These are phyloP conservation scores for Perithous albicinctus DNA, from an alignment of 2,888 invertebrate species.

Conservation along the genomic window DNA sequence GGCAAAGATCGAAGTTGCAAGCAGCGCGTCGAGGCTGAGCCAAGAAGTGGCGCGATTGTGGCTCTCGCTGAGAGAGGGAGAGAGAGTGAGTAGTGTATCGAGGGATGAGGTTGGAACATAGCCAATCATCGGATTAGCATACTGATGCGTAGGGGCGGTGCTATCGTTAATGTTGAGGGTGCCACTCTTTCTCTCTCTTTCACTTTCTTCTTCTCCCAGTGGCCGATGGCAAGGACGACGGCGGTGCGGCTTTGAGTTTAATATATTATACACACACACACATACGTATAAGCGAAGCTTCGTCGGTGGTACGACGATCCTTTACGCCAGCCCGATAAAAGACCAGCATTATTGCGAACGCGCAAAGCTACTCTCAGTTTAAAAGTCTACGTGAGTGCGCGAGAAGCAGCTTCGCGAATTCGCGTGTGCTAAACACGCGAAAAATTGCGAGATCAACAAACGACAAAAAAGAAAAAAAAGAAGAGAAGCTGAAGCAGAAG, in stretches of 20 bases:
- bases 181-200: slow-evolving; percentile 74
- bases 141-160: slow-evolving; percentile 84
- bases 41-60: slow-evolving; percentile 11
- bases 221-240: slow-evolving; percentile 47
- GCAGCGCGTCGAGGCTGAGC: slow-evolving; percentile 1
- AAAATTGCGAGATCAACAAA: slow-evolving; percentile 54
- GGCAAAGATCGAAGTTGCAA: slow-evolving; percentile 66
- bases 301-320: slow-evolving; percentile 57
- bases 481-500: not conserved
- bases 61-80: slow-evolving; percentile 52
- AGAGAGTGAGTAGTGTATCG: slow-evolving; percentile 35
- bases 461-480: slow-evolving; percentile 1
- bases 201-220: slow-evolving; percentile 49
- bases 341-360: slow-evolving; percentile 45
- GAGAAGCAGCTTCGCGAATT: slow-evolving; percentile 17
- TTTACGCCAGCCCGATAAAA: slow-evolving; percentile 53
- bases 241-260: slow-evolving; percentile 63
- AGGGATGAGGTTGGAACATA: slow-evolving; percentile 81
- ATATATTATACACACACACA: slow-evolving; percentile 11
- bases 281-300: slow-evolving; percentile 36
- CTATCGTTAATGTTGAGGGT: slow-evolving; percentile 82
- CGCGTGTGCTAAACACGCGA: slow-evolving; percentile 57
- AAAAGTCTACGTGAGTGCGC: not conserved
- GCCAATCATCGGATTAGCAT: slow-evolving; percentile 85
- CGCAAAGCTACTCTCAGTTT: slow-evolving; percentile 33